phyloP scores from a whole-genome alignment of 2,888 invertebrate species.

The Volucella bombylans region DNA sequence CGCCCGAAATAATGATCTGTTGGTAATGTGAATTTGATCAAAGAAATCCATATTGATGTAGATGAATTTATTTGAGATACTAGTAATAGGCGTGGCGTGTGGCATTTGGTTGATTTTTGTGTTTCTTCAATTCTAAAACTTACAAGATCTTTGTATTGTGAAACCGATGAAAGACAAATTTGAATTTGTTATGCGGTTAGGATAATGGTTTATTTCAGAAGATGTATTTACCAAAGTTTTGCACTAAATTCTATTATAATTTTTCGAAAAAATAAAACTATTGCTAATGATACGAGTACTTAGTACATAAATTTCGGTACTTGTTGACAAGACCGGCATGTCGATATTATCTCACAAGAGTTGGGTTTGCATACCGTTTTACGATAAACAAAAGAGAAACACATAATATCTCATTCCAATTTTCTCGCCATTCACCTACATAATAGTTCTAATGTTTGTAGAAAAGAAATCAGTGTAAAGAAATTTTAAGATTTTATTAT shows the following conservation, averaged over 20 bases:
- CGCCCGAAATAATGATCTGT: conserved; percentile 29
- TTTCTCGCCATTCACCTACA: neutral
- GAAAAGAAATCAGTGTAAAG: too few relatives aligned
- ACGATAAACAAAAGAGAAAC: conserved; percentile 19
- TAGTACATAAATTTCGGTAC: conserved; percentile 61
- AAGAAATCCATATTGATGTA: conserved; percentile 47
- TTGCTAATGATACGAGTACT: conserved; percentile 17
- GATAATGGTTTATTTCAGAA: conserved; percentile 45
- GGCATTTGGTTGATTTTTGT: conserved; percentile 6
- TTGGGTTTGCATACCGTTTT: conserved; percentile 36
- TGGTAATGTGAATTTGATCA: conserved; percentile 48
- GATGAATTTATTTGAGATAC: conserved; percentile 27
- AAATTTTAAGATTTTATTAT: too few relatives aligned
- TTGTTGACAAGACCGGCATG: conserved; percentile 50
- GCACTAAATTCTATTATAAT: neutral
- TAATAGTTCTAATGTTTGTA: too few relatives aligned
- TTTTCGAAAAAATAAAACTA: conserved; percentile 7
- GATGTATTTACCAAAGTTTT: conserved; percentile 24
- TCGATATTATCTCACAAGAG: conserved; percentile 55
- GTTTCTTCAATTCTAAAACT: conserved; percentile 11
- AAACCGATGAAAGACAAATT: conserved; percentile 40
- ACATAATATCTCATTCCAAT: conserved; percentile 65
- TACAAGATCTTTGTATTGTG: conserved; percentile 41
- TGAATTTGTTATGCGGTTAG: conserved; percentile 3
- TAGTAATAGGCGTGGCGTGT: conserved; percentile 41